phyloP scores from a whole-genome alignment of 2,797 vertebrate species.

The Sylvia borin region DNA sequence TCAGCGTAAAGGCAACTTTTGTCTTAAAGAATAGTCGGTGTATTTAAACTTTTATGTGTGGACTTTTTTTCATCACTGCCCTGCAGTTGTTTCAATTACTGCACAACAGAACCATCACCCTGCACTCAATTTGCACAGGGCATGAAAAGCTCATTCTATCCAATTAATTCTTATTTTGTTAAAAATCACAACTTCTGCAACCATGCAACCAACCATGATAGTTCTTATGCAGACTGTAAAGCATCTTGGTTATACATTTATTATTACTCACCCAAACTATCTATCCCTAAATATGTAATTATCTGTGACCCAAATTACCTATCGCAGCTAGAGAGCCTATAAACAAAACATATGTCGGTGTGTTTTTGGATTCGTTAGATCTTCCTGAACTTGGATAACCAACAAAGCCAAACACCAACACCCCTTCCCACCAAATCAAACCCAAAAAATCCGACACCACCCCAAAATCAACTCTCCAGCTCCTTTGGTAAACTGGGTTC shows the following conservation, averaged over 20 bases:
- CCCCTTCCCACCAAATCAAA: neutral
- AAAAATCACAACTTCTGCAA: neutral
- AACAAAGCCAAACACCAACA: neutral
- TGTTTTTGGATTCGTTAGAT: neutral
- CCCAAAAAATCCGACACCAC: rapidly evolving
- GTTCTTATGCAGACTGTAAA: neutral
- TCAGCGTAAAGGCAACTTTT: neutral
- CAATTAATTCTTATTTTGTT: rapidly evolving
- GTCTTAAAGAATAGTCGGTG: neutral
- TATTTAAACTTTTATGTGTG: neutral
- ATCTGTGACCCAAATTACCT: neutral
- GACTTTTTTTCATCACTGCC: neutral
- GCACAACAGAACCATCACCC: neutral
- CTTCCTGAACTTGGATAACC: neutral
- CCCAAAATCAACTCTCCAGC: neutral
- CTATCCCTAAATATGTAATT: neutral
- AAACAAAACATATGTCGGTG: neutral
- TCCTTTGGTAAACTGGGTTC: neutral
- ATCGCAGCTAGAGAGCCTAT: neutral
- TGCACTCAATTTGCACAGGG: neutral
- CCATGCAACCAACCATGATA: neutral
- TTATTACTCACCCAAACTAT: neutral
- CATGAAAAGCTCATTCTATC: neutral
- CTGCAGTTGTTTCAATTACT: neutral
- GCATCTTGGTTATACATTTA: neutral